Evolutionary conservation across 2,797 vertebrate genomes (phyloP).

Genomic region (Pempheris klunzingeri): DNA sequence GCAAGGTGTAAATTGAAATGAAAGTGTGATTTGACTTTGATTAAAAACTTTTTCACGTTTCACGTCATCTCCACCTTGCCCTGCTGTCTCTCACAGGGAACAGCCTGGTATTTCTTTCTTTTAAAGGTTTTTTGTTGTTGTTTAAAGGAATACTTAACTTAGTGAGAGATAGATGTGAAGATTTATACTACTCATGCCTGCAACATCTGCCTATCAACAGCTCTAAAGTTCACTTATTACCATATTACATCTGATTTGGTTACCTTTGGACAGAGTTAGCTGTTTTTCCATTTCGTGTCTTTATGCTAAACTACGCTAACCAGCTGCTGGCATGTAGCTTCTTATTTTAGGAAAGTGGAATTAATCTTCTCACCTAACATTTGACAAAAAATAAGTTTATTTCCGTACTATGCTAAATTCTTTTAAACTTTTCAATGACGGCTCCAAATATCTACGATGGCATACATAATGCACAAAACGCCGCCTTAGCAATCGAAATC

Average conservation of each 20-base stretch:
- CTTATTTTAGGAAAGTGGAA: background rate
- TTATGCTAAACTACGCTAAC: conserved; percentile 3
- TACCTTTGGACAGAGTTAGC: background rate
- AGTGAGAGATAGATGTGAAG: background rate
- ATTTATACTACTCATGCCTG: background rate
- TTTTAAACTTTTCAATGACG: background rate
- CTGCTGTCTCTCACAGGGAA: background rate
- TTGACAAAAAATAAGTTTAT: background rate
- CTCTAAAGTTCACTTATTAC: background rate
- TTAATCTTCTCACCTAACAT: background rate
- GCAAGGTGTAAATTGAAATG: conserved; percentile 70
- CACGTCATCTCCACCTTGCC: conserved; percentile 4
- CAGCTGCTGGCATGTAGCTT: no score
- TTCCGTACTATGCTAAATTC: no score
- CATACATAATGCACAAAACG: background rate
- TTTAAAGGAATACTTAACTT: background rate
- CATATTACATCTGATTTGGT: background rate
- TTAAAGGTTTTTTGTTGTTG: background rate
- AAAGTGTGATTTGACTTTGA: conserved; percentile 65
- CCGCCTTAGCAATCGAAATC: background rate
- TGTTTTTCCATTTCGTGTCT: background rate
- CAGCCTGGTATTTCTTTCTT: background rate
- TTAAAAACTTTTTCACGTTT: conserved; percentile 57
- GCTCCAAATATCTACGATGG: background rate
- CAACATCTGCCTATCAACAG: background rate